Evolutionary conservation across 2,113 vertebrate species (phyloP), one percentile per base, ranked within the genome.

Genomic region (Leptodactylus fuscus): DNA sequence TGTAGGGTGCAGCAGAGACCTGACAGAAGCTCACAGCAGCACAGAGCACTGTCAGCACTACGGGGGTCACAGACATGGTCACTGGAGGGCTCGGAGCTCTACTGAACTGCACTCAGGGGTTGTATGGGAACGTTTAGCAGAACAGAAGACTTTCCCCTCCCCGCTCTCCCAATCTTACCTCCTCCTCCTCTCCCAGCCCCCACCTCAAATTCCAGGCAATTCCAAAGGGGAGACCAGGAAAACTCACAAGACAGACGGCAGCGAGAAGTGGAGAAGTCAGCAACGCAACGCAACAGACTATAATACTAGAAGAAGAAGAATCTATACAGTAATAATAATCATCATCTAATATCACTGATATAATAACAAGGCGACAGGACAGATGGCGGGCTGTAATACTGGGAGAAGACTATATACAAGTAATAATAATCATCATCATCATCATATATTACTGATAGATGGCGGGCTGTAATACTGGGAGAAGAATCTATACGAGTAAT

Each of bases 181-280:
- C 65, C 81, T 67, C 69, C 67, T 55, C 67, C 60, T 32, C 60
- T 55, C 67, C 81, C 81, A 46, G 67, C 70, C 81, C 81, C 81
- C 81, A 27, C 27, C 24, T 55, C n/a, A 24, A 75, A 83, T 83
- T 83, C 81, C 81, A 32, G 9, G 20, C 9, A 12, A 58, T 41
- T 83, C 53, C 70, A 60, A 51, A 60, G 49, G 69, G 48, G 81
- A 70, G 65, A 44, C 24, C 10, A 46, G 49, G 1, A 73, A 58
- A 7, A 48, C 51, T 41, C n/a, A 41, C 22, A 53, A 18, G 34
- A 44, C 41, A 44, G 41, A n/a, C n/a, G n/a, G n/a, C n/a, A n/a
- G n/a, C n/a, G n/a, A n/a, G n/a, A n/a, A n/a, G n/a, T n/a, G n/a
- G n/a, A 48, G 46, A 48, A 12, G 46, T 48, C 46, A 48, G 46